A percentile compares a stretch with the other conserved stretches of the same genome.
Conservation (phyloP, 2,797 vertebrate genomes). For the Phyllotis vaccarum region DNA sequence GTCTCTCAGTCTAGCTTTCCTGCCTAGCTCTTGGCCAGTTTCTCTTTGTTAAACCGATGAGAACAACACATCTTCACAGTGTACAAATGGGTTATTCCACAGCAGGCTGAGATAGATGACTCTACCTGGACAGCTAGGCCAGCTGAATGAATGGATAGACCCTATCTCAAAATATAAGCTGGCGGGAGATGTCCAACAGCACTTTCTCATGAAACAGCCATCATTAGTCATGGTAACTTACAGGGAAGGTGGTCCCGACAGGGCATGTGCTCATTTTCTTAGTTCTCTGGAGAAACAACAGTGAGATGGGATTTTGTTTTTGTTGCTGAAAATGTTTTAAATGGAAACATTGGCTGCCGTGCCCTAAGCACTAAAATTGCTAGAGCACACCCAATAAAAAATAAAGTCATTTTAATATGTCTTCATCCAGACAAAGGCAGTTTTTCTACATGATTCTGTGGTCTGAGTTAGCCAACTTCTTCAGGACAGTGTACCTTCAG, state of each 20-base stretch:
- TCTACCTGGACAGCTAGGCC: not conserved
- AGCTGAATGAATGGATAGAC: not conserved
- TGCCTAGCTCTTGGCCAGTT: not conserved
- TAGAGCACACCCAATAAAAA: not conserved
- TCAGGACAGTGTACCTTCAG: not conserved
- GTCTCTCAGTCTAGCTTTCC: not conserved
- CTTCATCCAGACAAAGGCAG: not conserved
- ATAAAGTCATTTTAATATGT: constrained; percentile 10
- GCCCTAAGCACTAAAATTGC: not conserved
- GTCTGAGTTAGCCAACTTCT: not conserved
- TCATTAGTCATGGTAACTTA: not conserved
- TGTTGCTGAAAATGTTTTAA: constrained; percentile 57
- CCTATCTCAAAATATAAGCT: not conserved
- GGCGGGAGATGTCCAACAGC: too few relatives aligned
- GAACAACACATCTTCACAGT: not conserved
- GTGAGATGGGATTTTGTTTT: constrained; percentile 34
- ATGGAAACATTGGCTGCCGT: constrained; percentile 21
- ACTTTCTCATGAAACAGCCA: not conserved
- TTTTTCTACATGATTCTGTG: not conserved
- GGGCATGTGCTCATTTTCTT: not conserved
- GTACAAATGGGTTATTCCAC: not conserved
- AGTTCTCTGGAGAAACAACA: constrained; percentile 36
- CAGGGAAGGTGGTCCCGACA: not conserved
- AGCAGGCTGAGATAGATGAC: not conserved
- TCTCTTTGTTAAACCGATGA: not conserved